A percentile compares a stretch with the other conserved stretches of the same genome.
These are phyloP conservation scores for Camelus bactrianus DNA, from an alignment of 2,113 vertebrate genomes.

Conservation along the genomic window DNA sequence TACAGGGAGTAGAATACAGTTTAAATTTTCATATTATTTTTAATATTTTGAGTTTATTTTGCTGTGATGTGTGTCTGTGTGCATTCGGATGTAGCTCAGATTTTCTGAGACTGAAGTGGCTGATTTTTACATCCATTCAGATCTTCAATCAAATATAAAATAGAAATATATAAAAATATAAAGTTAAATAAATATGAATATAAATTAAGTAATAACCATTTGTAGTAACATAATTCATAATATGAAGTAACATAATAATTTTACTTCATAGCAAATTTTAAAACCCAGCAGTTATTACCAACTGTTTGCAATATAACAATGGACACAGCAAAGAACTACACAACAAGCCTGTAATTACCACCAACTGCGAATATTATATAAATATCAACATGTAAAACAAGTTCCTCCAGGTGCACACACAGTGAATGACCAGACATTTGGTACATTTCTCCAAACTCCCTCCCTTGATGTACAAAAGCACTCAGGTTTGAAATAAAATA, in stretches of 20 bases:
- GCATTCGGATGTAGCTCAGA: not conserved
- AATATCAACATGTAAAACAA: not conserved
- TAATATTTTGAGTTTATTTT: constrained; percentile 34
- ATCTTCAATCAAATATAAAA: not conserved
- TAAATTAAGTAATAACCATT: not conserved
- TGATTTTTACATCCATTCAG: not conserved
- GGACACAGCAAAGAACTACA: not conserved
- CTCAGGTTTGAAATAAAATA: not conserved
- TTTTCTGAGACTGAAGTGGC: not conserved
- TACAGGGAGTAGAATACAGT: not conserved
- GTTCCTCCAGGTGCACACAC: not conserved
- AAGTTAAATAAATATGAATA: not conserved
- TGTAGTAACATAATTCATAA: not conserved
- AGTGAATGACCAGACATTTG: not conserved
- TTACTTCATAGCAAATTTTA: not conserved
- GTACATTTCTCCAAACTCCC: not conserved
- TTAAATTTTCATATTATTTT: constrained; percentile 20
- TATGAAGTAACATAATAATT: not conserved
- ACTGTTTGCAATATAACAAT: not conserved
- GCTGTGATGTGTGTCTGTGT: not conserved
- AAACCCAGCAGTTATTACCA: not conserved
- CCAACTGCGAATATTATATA: not conserved
- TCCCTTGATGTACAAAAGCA: not conserved
- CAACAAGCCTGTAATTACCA: not conserved
- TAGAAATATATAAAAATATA: not conserved